Conservation (phyloP, 2,888 invertebrate species). For the Crematogaster levior region DNA sequence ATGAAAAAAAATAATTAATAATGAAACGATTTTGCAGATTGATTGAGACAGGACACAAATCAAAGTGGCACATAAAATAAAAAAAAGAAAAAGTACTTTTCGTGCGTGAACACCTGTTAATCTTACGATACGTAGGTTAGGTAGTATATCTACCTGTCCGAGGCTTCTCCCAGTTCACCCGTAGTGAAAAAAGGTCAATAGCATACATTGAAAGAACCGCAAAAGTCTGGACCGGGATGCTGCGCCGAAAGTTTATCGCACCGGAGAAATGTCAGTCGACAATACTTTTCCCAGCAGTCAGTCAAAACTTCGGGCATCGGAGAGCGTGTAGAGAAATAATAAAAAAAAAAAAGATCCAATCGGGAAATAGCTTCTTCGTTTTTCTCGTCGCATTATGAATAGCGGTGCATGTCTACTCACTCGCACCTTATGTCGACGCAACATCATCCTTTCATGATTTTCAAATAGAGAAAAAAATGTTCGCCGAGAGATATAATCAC, state of each 20-base stretch:
- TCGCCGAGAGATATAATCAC: slow-evolving; percentile 68
- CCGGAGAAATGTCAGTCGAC: slow-evolving; percentile 48
- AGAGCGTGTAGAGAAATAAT: slow-evolving; percentile 49
- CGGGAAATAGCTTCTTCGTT: slow-evolving; percentile 61
- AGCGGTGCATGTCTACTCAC: neutral
- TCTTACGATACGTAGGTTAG: slow-evolving; percentile 78
- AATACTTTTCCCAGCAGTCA: slow-evolving; percentile 59
- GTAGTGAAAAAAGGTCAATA: slow-evolving; percentile 82
- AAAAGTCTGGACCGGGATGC: slow-evolving; percentile 75
- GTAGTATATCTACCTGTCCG: slow-evolving; percentile 80
- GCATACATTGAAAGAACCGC: slow-evolving; percentile 72
- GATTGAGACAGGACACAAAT: slow-evolving; percentile 2
- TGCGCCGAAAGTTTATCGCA: slow-evolving; percentile 45
- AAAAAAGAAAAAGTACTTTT: slow-evolving; percentile 48
- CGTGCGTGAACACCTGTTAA: slow-evolving; percentile 72
- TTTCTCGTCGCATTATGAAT: slow-evolving; percentile 54
- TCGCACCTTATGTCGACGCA: slow-evolving; percentile 7
- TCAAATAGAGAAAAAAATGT: slow-evolving; percentile 20
- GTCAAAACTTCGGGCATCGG: slow-evolving; percentile 17
- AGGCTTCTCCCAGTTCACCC: slow-evolving; percentile 80
- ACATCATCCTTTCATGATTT: slow-evolving; percentile 54
- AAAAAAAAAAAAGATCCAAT: slow-evolving; percentile 62
- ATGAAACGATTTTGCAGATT: neutral
- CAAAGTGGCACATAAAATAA: neutral
- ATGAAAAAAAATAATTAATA: no score